A percentile compares a stretch with the other conserved stretches of the same genome.
Conservation (phyloP, 2,113 vertebrate genomes). For the Apeltes quadracus region DNA sequence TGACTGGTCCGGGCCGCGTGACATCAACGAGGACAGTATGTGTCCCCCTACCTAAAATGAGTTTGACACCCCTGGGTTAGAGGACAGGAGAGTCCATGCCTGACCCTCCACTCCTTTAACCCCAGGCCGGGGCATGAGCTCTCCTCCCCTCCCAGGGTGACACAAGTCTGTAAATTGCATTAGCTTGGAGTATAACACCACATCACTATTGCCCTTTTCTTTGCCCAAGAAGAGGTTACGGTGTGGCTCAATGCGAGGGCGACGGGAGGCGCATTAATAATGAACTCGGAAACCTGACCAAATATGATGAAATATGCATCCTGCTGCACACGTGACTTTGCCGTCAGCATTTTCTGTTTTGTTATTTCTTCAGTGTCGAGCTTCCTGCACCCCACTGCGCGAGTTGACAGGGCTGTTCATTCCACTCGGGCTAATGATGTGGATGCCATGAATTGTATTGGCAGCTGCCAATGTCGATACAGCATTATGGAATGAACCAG, state of each 20-base stretch:
- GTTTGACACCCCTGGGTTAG: too few species aligned
- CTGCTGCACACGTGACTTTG: conserved; percentile 48
- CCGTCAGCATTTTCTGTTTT: conserved; percentile 11
- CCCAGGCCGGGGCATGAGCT: conserved; percentile 59
- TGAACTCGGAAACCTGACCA: conserved; percentile 8
- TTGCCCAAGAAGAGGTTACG: conserved; percentile 24
- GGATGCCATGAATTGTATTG: conserved; percentile 82
- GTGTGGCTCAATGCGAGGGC: neutral
- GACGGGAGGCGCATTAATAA: conserved; percentile 21
- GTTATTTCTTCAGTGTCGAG: conserved; percentile 39
- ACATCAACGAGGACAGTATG: too few species aligned
- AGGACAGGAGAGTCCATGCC: too few species aligned
- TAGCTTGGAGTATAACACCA: conserved; percentile 49
- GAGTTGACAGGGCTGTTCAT: conserved; percentile 78
- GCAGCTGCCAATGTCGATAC: conserved; percentile 85
- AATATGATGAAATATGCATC: conserved; percentile 8
- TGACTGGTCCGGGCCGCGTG: too few species aligned
- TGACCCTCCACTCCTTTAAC: too few species aligned
- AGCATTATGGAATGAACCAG: conserved; percentile 78
- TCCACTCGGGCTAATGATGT: conserved; percentile 79
- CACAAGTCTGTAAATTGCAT: conserved; percentile 62
- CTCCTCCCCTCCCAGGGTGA: conserved; percentile 65
- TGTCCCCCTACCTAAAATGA: too few species aligned
- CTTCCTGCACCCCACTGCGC: conserved; percentile 51
- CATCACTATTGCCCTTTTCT: conserved; percentile 18